phyloP scores from a whole-genome alignment of 1,140 invertebrate species.

The Saccostrea cuccullata region DNA sequence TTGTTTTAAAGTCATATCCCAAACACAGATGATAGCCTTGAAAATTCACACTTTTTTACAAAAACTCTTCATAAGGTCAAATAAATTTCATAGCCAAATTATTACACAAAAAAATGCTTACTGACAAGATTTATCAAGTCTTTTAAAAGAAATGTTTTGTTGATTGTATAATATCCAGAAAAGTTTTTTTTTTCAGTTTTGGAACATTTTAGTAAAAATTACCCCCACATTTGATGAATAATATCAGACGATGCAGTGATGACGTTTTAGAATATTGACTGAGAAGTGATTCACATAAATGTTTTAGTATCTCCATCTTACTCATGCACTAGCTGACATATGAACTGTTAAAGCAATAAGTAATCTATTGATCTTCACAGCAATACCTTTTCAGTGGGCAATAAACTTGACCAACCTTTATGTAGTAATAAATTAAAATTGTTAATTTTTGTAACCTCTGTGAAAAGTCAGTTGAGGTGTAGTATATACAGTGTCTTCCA shows the following conservation, averaged over 20 bases:
- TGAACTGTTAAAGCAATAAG: background rate
- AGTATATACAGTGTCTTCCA: background rate
- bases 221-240: too few relatives aligned
- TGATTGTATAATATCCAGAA: too few relatives aligned
- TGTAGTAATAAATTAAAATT: background rate
- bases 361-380: background rate
- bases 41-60: background rate
- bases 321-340: background rate
- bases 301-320: background rate
- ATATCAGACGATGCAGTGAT: background rate
- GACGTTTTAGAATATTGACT: background rate
- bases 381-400: background rate
- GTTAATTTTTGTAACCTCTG: background rate
- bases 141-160: background rate
- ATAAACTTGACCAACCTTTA: background rate
- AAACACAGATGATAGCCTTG: slow-evolving; percentile 10
- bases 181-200: too few relatives aligned
- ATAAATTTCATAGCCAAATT: background rate
- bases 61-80: background rate
- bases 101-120: background rate
- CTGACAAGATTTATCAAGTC: background rate
- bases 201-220: too few relatives aligned
- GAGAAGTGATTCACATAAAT: background rate
- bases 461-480: background rate
- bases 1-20: background rate